Conservation (phyloP, 2,797 vertebrate genomes). For the Pelochelys cantorii region DNA sequence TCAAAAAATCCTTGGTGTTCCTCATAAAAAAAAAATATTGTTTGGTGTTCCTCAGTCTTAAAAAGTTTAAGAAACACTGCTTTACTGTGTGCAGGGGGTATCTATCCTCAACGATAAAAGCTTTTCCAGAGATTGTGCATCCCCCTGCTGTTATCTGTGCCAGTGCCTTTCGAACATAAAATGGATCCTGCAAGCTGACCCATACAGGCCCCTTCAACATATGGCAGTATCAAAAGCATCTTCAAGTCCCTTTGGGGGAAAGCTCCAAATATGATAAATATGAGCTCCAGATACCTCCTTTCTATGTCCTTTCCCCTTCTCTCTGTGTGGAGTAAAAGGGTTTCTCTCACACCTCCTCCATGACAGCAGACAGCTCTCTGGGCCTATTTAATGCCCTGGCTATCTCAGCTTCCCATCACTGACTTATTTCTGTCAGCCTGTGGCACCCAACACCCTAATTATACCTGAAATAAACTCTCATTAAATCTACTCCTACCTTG, state of each 20-base stretch:
- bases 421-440: not conserved
- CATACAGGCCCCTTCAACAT: not conserved
- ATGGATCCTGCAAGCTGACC: not conserved
- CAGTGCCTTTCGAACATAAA: not conserved
- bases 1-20: too few species aligned
- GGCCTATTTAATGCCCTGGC: not conserved
- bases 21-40: too few species aligned
- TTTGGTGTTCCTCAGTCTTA: too few species aligned
- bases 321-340: not conserved
- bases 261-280: not conserved
- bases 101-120: not conserved
- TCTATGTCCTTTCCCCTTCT: not conserved
- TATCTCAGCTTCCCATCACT: not conserved
- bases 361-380: not conserved
- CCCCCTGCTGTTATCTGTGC: not conserved
- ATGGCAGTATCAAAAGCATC: not conserved
- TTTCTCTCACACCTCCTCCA: not conserved
- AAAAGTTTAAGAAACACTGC: not conserved
- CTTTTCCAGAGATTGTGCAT: not conserved
- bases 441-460: not conserved
- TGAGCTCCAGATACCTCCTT: not conserved
- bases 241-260: not conserved
- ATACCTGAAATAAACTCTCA: not conserved
- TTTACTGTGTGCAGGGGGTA: not conserved
- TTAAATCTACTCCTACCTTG: not conserved